Conservation (phyloP, 2,797 vertebrate species). For the Rhinatrema bivittatum region DNA sequence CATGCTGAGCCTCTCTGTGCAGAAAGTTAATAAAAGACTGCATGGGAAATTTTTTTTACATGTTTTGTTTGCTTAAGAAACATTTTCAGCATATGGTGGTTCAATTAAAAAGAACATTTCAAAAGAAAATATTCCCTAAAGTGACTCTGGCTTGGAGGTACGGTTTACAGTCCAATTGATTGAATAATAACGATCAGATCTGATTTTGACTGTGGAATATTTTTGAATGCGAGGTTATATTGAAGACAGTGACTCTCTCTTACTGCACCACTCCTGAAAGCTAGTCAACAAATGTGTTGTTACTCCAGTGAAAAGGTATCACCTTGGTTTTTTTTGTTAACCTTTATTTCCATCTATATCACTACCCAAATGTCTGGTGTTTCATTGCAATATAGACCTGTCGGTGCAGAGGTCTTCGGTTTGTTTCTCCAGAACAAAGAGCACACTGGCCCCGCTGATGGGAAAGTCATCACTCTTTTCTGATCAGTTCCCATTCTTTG, state of each 20-base stretch:
- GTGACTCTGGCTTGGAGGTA: slow-evolving; percentile 27
- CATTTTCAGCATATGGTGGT: slow-evolving; percentile 38
- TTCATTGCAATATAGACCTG: slow-evolving; percentile 4
- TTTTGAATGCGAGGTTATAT: too few species aligned
- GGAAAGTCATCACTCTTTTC: slow-evolving; percentile 19
- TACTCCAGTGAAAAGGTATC: too few species aligned
- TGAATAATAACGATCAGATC: too few species aligned
- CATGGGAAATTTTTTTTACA: slow-evolving; percentile 52
- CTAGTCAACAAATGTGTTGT: too few species aligned
- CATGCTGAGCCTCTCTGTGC: slow-evolving; percentile 41
- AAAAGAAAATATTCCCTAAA: slow-evolving; percentile 28
- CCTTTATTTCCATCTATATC: too few species aligned
- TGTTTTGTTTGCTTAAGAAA: slow-evolving; percentile 28
- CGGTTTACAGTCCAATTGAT: slow-evolving; percentile 33
- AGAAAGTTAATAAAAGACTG: slow-evolving; percentile 55
- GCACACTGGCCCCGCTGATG: slow-evolving; percentile 22
- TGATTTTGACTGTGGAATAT: too few species aligned
- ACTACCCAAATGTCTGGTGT: not conserved
- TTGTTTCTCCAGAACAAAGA: slow-evolving; percentile 22
- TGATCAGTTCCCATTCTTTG: slow-evolving; percentile 15
- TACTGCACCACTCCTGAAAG: too few species aligned
- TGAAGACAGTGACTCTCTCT: too few species aligned
- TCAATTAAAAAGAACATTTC: slow-evolving; percentile 13
- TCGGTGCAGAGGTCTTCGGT: slow-evolving; percentile 8
- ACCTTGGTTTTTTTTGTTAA: too few species aligned